phyloP scores from a whole-genome alignment of 2,888 invertebrate species.

The Eupsilia transversa region DNA sequence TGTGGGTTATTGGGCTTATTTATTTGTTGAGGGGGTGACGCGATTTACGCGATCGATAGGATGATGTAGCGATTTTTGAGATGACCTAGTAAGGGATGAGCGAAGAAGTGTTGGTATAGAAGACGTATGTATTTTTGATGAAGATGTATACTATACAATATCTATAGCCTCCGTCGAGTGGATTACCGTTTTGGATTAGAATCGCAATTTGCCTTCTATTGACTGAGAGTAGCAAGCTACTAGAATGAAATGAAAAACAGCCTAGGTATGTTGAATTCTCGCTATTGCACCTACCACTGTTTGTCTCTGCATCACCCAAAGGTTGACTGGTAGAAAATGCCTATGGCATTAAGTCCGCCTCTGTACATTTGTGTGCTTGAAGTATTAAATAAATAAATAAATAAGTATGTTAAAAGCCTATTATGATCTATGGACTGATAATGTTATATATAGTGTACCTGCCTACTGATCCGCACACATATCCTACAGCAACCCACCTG shows the following conservation, averaged over 20 bases:
- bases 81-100: conserved; percentile 21
- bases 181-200: not conserved
- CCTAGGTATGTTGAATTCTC: too few relatives aligned
- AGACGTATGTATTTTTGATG: not conserved
- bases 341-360: too few relatives aligned
- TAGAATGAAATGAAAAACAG: too few relatives aligned
- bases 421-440: not conserved
- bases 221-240: not conserved
- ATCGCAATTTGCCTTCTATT: not conserved
- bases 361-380: too few relatives aligned
- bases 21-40: conserved; percentile 49
- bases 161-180: too few relatives aligned
- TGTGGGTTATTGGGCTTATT: conserved; percentile 67
- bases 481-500: not conserved
- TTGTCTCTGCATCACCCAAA: too few relatives aligned
- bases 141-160: too few relatives aligned
- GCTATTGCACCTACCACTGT: too few relatives aligned
- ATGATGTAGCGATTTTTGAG: conserved; percentile 42
- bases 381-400: too few relatives aligned
- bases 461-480: not conserved
- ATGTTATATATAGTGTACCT: not conserved
- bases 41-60: conserved; percentile 47
- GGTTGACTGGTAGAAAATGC: too few relatives aligned
- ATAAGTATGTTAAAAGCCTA: too few relatives aligned
- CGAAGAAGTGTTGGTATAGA: not conserved